Evolutionary conservation across 1,140 invertebrate genomes (phyloP).

Genomic region (Pogonomyrmex barbatus): DNA sequence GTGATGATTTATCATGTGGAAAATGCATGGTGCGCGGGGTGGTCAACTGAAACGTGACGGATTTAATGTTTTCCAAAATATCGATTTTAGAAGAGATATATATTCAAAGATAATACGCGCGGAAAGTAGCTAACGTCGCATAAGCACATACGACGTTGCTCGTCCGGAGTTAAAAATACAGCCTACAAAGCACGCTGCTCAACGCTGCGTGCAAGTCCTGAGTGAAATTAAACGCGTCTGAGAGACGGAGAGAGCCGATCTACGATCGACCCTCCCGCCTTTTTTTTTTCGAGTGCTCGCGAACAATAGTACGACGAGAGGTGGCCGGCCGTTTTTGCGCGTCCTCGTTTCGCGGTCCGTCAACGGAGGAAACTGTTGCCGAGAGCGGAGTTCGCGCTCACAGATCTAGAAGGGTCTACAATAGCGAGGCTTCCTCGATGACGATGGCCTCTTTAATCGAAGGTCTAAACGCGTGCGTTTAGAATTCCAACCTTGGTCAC

Average conservation of each 20-base stretch:
- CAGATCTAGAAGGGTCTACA: slow-evolving; percentile 37
- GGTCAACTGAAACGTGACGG: too few species aligned
- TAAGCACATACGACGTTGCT: not conserved
- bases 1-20: slow-evolving; percentile 12
- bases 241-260: slow-evolving; percentile 24
- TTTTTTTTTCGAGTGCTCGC: slow-evolving; percentile 29
- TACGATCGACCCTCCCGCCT: slow-evolving; percentile 24
- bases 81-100: not conserved
- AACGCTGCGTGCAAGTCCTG: slow-evolving; percentile 15
- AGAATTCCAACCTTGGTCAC: slow-evolving; percentile 63
- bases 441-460: slow-evolving; percentile 64
- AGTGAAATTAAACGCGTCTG: slow-evolving; percentile 44
- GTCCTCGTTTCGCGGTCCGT: slow-evolving; percentile 49
- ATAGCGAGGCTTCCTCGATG: slow-evolving; percentile 45
- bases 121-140: not conserved
- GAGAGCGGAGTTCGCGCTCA: slow-evolving; percentile 37
- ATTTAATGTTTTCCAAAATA: not conserved
- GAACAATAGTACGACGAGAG: slow-evolving; percentile 44
- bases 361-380: slow-evolving; percentile 51
- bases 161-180: slow-evolving; percentile 19
- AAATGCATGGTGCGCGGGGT: not conserved
- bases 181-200: not conserved
- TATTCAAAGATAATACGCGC: not conserved
- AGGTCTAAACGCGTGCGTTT: slow-evolving; percentile 47
- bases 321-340: slow-evolving; percentile 46